A percentile compares a stretch with the other conserved stretches of the same genome.
Evolutionary conservation across 2,113 vertebrate species (phyloP).

Genomic region (Heteronetta atricapilla): DNA sequence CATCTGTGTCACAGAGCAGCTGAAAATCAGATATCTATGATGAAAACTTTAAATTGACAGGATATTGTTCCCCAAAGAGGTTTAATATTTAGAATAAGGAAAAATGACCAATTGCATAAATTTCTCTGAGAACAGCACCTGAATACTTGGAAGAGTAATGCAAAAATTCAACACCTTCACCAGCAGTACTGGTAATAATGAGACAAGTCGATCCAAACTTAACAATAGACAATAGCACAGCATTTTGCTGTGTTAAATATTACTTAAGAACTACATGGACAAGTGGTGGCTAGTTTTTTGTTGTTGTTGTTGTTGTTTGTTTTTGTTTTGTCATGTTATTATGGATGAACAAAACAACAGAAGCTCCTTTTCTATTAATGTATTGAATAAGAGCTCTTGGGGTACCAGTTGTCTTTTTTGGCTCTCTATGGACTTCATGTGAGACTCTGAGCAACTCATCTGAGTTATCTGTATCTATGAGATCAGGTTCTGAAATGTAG

Average conservation of each 20-base stretch:
- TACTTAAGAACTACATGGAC: background rate
- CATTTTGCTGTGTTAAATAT: background rate
- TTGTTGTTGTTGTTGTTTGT: background rate
- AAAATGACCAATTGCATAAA: background rate
- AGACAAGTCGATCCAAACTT: background rate
- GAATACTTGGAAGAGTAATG: background rate
- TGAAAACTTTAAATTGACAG: background rate
- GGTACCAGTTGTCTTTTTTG: background rate
- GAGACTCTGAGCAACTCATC: background rate
- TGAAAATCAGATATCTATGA: background rate
- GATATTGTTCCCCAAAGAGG: background rate
- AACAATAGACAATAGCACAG: background rate
- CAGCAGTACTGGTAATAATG: background rate
- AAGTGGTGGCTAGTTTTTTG: background rate
- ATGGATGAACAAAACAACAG: background rate
- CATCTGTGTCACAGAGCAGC: background rate
- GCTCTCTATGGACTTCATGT: background rate
- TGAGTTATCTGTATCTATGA: background rate
- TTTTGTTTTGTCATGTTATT: background rate
- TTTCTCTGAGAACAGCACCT: background rate
- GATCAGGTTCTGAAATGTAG: background rate
- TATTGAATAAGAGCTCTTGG: background rate
- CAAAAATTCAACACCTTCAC: background rate
- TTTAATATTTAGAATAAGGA: background rate
- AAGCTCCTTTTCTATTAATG: background rate